Conservation (phyloP, 2,888 invertebrate genomes). For the Liopterus haemorrhoidalis region DNA sequence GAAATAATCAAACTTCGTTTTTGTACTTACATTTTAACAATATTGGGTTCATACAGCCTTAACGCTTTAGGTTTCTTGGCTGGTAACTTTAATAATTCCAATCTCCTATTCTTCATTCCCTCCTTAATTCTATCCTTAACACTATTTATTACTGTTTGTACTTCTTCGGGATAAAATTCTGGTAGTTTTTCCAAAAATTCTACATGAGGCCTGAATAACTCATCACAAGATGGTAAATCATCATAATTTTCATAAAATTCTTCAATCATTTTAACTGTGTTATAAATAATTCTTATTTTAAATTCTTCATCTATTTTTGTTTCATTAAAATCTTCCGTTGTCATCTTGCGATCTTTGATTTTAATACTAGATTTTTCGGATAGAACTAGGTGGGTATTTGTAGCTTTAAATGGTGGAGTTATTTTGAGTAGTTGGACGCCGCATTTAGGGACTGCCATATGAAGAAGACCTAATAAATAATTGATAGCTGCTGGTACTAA, state of each 20-base stretch:
- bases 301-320: constrained; percentile 55
- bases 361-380: constrained; percentile 46
- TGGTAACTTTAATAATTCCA: constrained; percentile 54
- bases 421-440: constrained; percentile 56
- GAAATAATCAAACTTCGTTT: constrained; percentile 7
- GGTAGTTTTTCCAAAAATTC: constrained; percentile 54
- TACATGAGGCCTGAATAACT: constrained; percentile 52
- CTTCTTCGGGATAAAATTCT: constrained; percentile 56
- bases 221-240: constrained; percentile 39
- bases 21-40: constrained; percentile 72
- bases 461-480: constrained; percentile 70
- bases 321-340: constrained; percentile 52
- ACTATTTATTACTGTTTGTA: constrained; percentile 47
- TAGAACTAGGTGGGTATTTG: constrained; percentile 49
- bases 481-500: constrained; percentile 75
- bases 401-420: constrained; percentile 62
- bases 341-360: constrained; percentile 46
- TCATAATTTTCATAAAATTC: constrained; percentile 54
- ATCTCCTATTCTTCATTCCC: constrained; percentile 50
- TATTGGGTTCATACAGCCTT: constrained; percentile 77
- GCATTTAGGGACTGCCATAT: constrained; percentile 61
- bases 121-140: constrained; percentile 49
- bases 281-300: constrained; percentile 56
- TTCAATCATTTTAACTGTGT: constrained; percentile 51
- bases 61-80: constrained; percentile 74